Conservation (phyloP, 1,140 invertebrate species). For the Rhyacophila brunnea region DNA sequence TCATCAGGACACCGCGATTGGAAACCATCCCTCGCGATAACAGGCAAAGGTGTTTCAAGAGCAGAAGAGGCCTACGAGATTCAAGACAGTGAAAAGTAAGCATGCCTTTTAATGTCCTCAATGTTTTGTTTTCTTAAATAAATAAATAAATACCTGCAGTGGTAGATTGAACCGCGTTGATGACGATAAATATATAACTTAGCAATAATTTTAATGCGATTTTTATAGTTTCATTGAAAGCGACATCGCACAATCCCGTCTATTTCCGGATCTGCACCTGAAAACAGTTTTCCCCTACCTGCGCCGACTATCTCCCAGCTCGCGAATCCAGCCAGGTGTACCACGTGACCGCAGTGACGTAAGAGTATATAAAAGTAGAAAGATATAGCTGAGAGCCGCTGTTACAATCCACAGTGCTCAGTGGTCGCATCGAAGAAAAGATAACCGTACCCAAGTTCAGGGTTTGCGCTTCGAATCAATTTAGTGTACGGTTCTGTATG, state of each 20-base stretch:
- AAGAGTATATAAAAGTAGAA: slow-evolving; percentile 20
- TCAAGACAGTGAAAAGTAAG: too few relatives aligned
- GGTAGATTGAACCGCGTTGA: too few relatives aligned
- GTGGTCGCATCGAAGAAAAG: not conserved
- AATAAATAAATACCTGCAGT: too few relatives aligned
- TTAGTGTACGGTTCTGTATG: not conserved
- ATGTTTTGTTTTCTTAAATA: too few relatives aligned
- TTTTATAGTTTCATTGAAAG: too few relatives aligned
- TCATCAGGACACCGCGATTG: too few relatives aligned
- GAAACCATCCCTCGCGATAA: too few relatives aligned
- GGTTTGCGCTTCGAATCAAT: not conserved
- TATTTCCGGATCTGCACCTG: not conserved
- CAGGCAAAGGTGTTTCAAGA: too few relatives aligned
- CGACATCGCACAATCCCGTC: not conserved
- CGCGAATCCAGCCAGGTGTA: not conserved
- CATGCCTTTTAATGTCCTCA: too few relatives aligned
- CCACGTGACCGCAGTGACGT: slow-evolving; percentile 28
- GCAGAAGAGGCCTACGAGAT: too few relatives aligned
- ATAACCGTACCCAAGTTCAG: not conserved
- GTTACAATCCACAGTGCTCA: slow-evolving; percentile 5
- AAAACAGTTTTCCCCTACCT: not conserved
- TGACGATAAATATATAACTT: too few relatives aligned
- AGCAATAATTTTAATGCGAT: too few relatives aligned
- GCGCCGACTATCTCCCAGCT: not conserved
- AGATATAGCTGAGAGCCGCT: slow-evolving; percentile 1